These are phyloP conservation scores for Columba janthina DNA, from an alignment of 2,113 vertebrate genomes.

Conservation along the genomic window DNA sequence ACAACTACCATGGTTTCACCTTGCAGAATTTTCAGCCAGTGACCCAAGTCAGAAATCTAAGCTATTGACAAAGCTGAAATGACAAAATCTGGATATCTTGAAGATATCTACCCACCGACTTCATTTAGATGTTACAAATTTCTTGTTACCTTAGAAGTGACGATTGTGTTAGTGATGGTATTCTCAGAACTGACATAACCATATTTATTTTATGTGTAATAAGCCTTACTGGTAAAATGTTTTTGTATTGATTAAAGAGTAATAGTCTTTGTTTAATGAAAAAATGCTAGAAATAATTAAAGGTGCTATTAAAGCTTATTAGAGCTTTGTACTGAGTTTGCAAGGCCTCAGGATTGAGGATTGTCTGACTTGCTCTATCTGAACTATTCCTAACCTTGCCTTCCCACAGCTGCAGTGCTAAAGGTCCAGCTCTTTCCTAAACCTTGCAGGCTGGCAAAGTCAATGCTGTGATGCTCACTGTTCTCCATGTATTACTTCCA, in stretches of 20 bases:
- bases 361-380: neutral
- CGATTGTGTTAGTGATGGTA: neutral
- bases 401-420: neutral
- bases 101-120: neutral
- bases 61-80: neutral
- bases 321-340: neutral
- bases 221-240: neutral
- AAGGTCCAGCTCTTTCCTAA: neutral
- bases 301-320: neutral
- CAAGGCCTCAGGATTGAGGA: neutral
- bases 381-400: neutral
- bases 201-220: neutral
- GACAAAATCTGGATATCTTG: neutral
- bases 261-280: neutral
- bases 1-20: neutral
- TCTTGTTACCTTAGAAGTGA: neutral
- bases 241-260: neutral
- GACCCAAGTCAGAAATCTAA: neutral
- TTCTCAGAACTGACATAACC: neutral
- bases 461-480: accelerated
- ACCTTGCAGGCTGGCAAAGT: neutral
- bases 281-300: neutral
- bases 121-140: neutral
- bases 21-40: neutral
- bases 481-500: neutral